Evolutionary conservation across 2,113 vertebrate species (phyloP).

Genomic region (Lophura nycthemera): DNA sequence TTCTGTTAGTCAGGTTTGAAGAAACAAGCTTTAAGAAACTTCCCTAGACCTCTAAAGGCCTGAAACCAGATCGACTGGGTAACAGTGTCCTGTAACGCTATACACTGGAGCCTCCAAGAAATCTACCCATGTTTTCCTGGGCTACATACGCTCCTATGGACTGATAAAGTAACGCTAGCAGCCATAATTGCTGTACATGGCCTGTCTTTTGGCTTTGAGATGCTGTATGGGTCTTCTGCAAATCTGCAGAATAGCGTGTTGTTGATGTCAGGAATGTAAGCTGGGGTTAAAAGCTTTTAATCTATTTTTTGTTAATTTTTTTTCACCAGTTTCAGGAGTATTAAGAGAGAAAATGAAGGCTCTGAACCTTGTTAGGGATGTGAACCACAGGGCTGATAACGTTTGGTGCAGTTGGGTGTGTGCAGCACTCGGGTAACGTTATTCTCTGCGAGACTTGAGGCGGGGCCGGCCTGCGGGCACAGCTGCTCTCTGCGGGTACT

Average conservation of each 20-base stretch:
- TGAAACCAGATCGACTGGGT: neutral
- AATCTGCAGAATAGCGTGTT: neutral
- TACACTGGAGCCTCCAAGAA: neutral
- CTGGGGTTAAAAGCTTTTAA: neutral
- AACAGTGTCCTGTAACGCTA: neutral
- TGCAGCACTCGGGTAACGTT: too few relatives aligned
- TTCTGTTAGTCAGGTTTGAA: neutral
- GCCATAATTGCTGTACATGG: neutral
- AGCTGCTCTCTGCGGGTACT: too few relatives aligned
- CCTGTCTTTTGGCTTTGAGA: constrained; percentile 64
- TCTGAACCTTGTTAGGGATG: too few relatives aligned
- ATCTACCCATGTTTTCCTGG: neutral
- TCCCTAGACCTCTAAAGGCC: neutral
- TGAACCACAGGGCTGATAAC: too few relatives aligned
- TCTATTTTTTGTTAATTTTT: too few relatives aligned
- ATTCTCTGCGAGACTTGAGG: too few relatives aligned
- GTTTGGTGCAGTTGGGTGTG: too few relatives aligned
- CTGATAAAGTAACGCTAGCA: neutral
- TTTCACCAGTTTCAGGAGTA: too few relatives aligned
- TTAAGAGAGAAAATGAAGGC: too few relatives aligned
- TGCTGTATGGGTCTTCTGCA: constrained; percentile 73
- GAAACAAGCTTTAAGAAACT: neutral
- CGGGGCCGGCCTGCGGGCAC: too few relatives aligned
- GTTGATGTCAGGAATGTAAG: neutral
- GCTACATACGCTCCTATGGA: fast-evolving